Base-by-base conservation (phyloP, 2,113 vertebrate genomes). In the Paramisgurnus dabryanus region DNA sequence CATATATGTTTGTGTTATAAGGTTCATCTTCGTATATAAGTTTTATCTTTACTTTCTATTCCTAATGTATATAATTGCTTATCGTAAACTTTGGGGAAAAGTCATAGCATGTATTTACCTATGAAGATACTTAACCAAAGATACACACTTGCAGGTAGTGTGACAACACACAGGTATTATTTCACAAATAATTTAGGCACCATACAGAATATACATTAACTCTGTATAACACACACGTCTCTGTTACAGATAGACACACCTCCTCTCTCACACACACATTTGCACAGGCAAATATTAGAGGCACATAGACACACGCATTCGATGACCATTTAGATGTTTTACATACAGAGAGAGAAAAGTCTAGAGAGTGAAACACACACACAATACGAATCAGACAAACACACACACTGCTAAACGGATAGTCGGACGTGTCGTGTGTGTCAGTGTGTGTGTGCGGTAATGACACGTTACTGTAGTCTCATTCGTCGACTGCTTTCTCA, bases 391-490 rank as follows among this genome's bases (percentile, higher is more conserved):
- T 41, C 69, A 64, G 22, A 6, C 18, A 27, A 7, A 27, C 67
- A 15, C 11, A 69, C 67, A 68, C 10, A 22, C 40, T 13, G 22
- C 67, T 17, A 12, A 11, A 27, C 22, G 49, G 7, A 60, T 10
- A 50, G 12, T 61, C 74, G 50, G 60, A 55, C 11, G 15, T 57
- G 13, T 57, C 0, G 53, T 11, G 53, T 57, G 53, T 57, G 53
- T 47, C 7, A n/a, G n/a, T 57, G 55, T 82, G 75, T 45, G 45
- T 50, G 75, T 39, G 5, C 34, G 53, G 22, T 13, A 18, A 85
- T 85, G 83, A 85, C 83, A 0, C 76, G 83, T 3, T 85, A 76
- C 68, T 81, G 81, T 57, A 68, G 83, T 74, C 76, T 60, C n/a
- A 61, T 85, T 41, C 76, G 83, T 17, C 64, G 77, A 3, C 83